Evolutionary conservation across 1,140 invertebrate species (phyloP), one percentile per base, ranked within the genome.

Genomic region (Megathymus violae): DNA sequence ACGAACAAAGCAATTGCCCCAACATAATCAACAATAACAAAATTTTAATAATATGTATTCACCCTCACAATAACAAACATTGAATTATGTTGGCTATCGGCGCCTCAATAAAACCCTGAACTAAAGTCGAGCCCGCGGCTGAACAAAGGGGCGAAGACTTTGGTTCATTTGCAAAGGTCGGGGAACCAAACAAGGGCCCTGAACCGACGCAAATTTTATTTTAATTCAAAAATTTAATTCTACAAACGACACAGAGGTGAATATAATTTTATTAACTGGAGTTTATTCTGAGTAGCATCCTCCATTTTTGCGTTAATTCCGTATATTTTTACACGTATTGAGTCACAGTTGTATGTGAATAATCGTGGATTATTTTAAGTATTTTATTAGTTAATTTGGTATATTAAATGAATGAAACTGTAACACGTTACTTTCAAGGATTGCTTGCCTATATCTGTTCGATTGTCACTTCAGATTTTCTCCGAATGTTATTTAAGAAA

Each of bases 151-250:
- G n/a, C 19, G 5, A 22, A 3, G 5, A 5, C 19, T 22, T 3
- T 3, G 19, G 19, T 22, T 22, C 19, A 22, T 22, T 22, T 22
- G 19, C 19, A 22, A 22, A 22, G 19, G 19, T 22, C 19, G 19
- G 19, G 19, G 19, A 22, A 5, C 19, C 19, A 22, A 22, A 22
- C 19, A 22, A 22, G 19, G 5, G 19, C 10, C 34, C 48, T 16
- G 11, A 14, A 22, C 34, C 31, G 34, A 19, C n/a, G 19, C 15
- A 16, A 16, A 10, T 40, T 22, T 22, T 54, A 54, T 54, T 54
- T 54, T 36, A 38, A 22, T 54, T 25, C 50, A 41, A 41, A 54
- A 54, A 54, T 54, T 54, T 17, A 41, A 25, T 17, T 54, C 36
- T 54, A 17, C 19, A 38, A 19, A 56, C 38, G 51, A 43, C 40